Evolutionary conservation across 2,797 vertebrate species (phyloP).

Genomic region (Sebastes trivittatus): DNA sequence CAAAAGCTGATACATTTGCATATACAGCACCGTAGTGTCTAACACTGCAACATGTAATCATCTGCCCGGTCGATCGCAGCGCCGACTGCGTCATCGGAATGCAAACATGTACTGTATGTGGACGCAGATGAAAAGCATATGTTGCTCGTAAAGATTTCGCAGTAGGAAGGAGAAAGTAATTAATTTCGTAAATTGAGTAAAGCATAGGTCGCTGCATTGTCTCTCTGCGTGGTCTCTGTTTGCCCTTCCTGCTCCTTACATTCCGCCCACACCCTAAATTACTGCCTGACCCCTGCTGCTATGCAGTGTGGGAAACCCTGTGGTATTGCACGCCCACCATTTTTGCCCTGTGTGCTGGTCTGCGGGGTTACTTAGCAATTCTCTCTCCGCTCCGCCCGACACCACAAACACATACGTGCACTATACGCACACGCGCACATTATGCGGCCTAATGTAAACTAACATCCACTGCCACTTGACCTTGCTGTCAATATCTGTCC

Average conservation of each 20-base stretch:
- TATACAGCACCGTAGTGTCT: conserved; percentile 14
- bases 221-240: conserved; percentile 49
- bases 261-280: conserved; percentile 66
- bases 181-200: conserved; percentile 49
- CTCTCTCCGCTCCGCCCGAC: conserved; percentile 29
- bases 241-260: conserved; percentile 57
- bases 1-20: conserved; percentile 56
- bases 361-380: conserved; percentile 38
- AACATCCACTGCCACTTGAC: conserved; percentile 76
- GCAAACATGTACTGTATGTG: background rate
- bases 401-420: conserved; percentile 6
- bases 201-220: conserved; percentile 34
- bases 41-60: conserved; percentile 39
- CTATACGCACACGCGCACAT: conserved; percentile 2
- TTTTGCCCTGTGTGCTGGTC: conserved; percentile 35
- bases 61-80: conserved; percentile 6
- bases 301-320: conserved; percentile 52
- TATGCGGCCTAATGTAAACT: conserved; percentile 72
- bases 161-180: conserved; percentile 18
- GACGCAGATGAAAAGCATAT: conserved; percentile 10
- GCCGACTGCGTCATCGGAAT: conserved; percentile 49
- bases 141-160: conserved; percentile 10
- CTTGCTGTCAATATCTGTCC: conserved; percentile 77
- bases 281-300: conserved; percentile 55
- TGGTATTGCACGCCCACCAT: conserved; percentile 48